phyloP scores from a whole-genome alignment of 2,113 vertebrate genomes.

The Chauna torquata region DNA sequence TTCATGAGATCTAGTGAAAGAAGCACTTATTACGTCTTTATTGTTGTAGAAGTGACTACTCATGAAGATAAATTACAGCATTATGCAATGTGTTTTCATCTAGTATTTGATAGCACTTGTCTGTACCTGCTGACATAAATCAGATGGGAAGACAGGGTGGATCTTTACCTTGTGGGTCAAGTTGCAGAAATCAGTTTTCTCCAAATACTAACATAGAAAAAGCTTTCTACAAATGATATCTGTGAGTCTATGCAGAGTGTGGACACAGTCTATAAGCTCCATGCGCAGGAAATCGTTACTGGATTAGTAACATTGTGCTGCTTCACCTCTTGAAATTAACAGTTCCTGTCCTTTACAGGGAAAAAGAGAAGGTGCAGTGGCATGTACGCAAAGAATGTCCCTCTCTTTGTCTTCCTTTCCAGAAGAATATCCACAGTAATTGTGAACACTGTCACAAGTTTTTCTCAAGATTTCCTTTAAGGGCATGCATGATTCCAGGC shows the following conservation, averaged over 20 bases:
- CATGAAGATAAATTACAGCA: neutral
- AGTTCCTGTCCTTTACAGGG: neutral
- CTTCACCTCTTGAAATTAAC: neutral
- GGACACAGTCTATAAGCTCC: neutral
- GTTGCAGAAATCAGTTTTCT: neutral
- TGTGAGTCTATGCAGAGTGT: neutral
- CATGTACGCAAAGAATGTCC: accelerated
- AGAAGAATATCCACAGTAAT: neutral
- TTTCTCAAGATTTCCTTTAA: neutral
- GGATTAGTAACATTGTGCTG: neutral
- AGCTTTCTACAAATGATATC: neutral
- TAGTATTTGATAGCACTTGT: neutral
- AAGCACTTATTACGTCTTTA: neutral
- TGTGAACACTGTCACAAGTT: neutral
- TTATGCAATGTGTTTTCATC: conserved; percentile 51
- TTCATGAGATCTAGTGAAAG: neutral
- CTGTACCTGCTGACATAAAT: neutral
- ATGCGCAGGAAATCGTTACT: neutral
- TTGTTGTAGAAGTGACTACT: neutral
- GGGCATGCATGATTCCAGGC: neutral
- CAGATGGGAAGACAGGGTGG: neutral
- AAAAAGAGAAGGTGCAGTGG: neutral
- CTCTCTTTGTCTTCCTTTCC: neutral
- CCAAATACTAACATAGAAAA: neutral
- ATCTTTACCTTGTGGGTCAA: neutral